A percentile compares a stretch with the other conserved stretches of the same genome.
Conservation (phyloP, 2,888 invertebrate genomes). For the Urechis unicinctus region DNA sequence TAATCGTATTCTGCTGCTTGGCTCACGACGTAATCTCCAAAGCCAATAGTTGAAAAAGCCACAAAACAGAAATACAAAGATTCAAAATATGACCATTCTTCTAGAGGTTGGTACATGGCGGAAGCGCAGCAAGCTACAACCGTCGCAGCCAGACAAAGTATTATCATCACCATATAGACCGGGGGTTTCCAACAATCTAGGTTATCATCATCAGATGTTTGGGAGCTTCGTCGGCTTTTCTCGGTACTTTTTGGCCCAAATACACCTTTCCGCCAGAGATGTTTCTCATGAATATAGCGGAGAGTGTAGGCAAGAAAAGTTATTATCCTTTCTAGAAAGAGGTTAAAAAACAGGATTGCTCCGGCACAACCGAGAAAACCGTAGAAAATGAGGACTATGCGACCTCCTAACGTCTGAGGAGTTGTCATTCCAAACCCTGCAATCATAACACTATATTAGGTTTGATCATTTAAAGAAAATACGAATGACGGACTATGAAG, state of each 20-base stretch:
- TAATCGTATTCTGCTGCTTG: constrained; percentile 35
- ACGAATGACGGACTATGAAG: no score
- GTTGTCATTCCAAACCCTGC: constrained; percentile 62
- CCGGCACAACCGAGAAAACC: constrained; percentile 63
- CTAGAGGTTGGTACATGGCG: constrained; percentile 57
- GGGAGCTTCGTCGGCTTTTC: constrained; percentile 34
- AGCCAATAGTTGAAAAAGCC: constrained; percentile 61
- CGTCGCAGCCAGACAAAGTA: constrained; percentile 57
- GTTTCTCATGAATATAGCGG: constrained; percentile 55
- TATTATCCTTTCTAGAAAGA: constrained; percentile 63
- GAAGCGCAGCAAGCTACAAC: constrained; percentile 58
- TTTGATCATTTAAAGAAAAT: no score
- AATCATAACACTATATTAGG: no score
- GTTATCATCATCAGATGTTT: constrained; percentile 46
- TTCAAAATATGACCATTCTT: constrained; percentile 61
- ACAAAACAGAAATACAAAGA: constrained; percentile 64
- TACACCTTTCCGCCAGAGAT: constrained; percentile 45
- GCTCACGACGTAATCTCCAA: constrained; percentile 59
- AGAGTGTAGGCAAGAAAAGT: constrained; percentile 61
- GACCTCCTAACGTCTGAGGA: constrained; percentile 59
- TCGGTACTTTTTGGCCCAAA: constrained; percentile 16
- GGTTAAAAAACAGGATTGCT: constrained; percentile 62
- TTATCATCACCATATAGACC: constrained; percentile 64
- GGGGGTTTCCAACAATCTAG: constrained; percentile 61
- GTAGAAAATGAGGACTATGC: constrained; percentile 58